Evolutionary conservation across 2,113 vertebrate genomes (phyloP).

Genomic region (Isurus oxyrinchus): DNA sequence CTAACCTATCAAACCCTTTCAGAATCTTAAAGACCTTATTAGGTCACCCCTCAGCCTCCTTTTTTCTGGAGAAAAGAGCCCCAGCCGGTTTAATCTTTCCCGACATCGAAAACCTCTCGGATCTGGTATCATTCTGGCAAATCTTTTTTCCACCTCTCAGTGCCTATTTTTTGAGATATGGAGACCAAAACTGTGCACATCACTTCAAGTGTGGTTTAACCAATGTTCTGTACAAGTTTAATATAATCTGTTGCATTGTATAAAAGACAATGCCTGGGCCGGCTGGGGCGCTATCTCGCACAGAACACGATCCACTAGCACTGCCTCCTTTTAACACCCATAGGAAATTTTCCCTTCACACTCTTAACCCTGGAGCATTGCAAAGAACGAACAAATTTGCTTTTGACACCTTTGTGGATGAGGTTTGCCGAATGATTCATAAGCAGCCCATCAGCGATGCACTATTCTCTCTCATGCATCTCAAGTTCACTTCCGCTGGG

Average conservation of each 20-base stretch:
- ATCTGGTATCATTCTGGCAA: background rate
- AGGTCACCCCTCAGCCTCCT: background rate
- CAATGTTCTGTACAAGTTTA: background rate
- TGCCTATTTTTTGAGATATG: background rate
- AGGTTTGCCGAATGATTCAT: background rate
- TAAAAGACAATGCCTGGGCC: background rate
- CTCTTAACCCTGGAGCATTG: background rate
- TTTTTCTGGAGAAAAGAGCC: background rate
- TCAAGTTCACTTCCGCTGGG: background rate
- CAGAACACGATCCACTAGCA: background rate
- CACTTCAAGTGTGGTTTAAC: background rate
- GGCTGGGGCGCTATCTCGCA: background rate
- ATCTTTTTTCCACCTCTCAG: background rate
- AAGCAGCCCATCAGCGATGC: background rate
- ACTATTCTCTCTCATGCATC: background rate
- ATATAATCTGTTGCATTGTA: background rate
- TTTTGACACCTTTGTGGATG: background rate
- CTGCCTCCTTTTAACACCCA: background rate
- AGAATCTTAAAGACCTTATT: background rate
- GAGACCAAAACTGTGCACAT: background rate
- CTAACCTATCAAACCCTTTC: background rate
- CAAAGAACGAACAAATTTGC: background rate
- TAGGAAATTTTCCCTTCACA: background rate
- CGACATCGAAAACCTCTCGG: background rate
- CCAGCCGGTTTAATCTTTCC: background rate